Base-by-base conservation (phyloP, 2,888 invertebrate genomes). In the Graphium colonna region DNA sequence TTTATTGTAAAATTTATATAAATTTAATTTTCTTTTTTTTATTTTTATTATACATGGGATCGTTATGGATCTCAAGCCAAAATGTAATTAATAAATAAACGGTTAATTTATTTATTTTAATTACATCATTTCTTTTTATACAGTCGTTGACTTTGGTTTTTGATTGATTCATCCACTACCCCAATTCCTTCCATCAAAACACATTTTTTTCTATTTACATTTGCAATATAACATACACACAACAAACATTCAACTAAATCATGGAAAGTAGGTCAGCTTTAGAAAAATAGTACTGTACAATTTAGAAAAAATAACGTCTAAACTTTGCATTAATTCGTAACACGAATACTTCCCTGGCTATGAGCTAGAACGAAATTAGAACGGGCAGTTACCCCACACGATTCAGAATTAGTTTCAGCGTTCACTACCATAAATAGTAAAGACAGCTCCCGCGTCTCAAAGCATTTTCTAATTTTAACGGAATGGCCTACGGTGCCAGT, bases 61-160 rank as follows among this genome's bases (percentile, higher is more conserved):
- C 90, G 83, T 86, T 86, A 84, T 88, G 88, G 89, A 88, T 86
- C 89, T 88, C 89, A 84, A 75, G 83, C 87, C 89, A 85, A 79
- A 71, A 83, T 88, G 90, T 90, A 90, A 89, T 90, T 89, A 88
- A 90, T 90, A 90, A 90, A 90, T 90, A 90, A 90, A 90, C 87
- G 78, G 84, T 85, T 90, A 88, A 90, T 90, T 90, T 90, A 90
- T 90, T 90, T 90, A 90, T 90, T 90, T 90, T 87, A 90, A 90
- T 90, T 90, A 90, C 90, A 90, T 79, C 73, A 81, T 83, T 88
- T 90, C 87, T 88, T 90, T 85, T 86, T 87, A 83, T 86, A 87
- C 82, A 79, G 69, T 73, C 73, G 70, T 78, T 77, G 82, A 75
- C 75, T 84, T 83, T 82, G 74, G 78, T 77, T 80, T 79, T 82